Conservation (phyloP, 2,888 invertebrate species). For the Dasysyrphus tricinctus region DNA sequence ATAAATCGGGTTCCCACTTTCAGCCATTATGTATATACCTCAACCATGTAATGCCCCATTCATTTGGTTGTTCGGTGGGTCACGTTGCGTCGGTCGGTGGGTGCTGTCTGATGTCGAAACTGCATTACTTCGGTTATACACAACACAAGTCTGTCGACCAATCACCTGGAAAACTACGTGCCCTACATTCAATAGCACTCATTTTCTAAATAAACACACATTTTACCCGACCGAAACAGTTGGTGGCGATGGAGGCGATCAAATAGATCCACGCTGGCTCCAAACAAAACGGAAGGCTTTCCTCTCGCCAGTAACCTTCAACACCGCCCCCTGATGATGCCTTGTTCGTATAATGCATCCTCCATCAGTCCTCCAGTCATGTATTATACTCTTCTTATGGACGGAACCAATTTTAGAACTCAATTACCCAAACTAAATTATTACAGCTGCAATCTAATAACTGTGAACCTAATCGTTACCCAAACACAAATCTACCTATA, state of each 20-base stretch:
- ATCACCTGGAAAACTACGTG: constrained; percentile 49
- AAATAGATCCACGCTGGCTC: constrained; percentile 32
- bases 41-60: not conserved
- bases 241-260: not conserved
- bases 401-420: constrained; percentile 67
- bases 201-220: constrained; percentile 63
- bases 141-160: constrained; percentile 23
- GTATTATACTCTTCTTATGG: not conserved
- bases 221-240: constrained; percentile 40
- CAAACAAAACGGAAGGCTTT: constrained; percentile 38
- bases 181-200: constrained; percentile 55
- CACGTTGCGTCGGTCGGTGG: not conserved
- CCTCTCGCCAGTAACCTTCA: not conserved
- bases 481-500: constrained; percentile 71
- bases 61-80: not conserved
- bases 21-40: constrained; percentile 6
- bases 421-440: constrained; percentile 75
- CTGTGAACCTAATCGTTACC: constrained; percentile 75
- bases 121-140: constrained; percentile 37
- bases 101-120: constrained; percentile 19
- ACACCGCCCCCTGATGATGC: not conserved
- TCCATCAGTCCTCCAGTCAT: not conserved
- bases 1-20: constrained; percentile 10
- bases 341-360: not conserved
- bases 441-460: constrained; percentile 75